These are phyloP conservation scores for Rhinolophus sinicus DNA, from an alignment of 2,113 vertebrate species.

Conservation along the genomic window DNA sequence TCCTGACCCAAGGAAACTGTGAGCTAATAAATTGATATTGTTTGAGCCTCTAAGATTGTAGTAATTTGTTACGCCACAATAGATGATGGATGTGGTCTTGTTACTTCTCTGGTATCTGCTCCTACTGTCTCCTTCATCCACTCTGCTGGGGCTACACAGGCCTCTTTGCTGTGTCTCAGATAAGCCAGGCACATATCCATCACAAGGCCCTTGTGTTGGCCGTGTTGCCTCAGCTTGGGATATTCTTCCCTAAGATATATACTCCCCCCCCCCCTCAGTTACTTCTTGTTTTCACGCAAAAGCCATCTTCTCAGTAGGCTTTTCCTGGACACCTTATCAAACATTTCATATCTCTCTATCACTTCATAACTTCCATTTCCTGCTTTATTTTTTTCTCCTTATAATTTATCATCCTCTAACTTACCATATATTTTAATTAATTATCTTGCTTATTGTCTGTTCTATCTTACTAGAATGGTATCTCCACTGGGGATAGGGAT, in stretches of 20 bases:
- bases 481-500: not conserved
- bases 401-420: not conserved
- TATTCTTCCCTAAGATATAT: not conserved
- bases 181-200: rapidly evolving
- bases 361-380: not conserved
- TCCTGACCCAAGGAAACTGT: not conserved
- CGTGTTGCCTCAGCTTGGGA: not conserved
- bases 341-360: not conserved
- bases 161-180: not conserved
- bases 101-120: not conserved
- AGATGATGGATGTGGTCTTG: not conserved
- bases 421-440: not conserved
- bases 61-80: not conserved
- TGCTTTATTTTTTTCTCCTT: not conserved
- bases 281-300: not conserved
- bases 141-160: not conserved
- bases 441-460: not conserved
- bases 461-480: not conserved
- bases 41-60: not conserved
- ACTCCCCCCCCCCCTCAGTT: not conserved
- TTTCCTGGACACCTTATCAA: not conserved
- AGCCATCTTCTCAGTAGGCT: not conserved
- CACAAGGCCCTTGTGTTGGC: not conserved
- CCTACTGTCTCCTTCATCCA: not conserved
- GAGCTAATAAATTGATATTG: not conserved